Evolutionary conservation across 2,888 invertebrate genomes (phyloP), one percentile per base, ranked within the genome.

Genomic region (Brassicogethes aeneus): DNA sequence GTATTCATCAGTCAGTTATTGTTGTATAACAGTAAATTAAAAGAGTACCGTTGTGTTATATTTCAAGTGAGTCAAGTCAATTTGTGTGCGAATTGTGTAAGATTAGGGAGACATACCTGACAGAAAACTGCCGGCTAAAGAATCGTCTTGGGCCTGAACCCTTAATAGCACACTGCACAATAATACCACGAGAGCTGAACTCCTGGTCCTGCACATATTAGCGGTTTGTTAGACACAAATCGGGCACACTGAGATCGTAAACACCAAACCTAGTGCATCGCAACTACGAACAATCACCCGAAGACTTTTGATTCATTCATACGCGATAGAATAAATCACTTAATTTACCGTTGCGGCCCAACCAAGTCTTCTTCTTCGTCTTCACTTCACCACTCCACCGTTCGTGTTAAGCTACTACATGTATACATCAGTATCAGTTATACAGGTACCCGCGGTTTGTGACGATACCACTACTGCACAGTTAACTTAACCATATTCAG

Each of bases 41-140:
- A 14, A 30, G 41, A 48, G 41, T 23, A 23, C 23, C 23, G 23
- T 23, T 23, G 23, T n/a, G n/a, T n/a, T n/a, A n/a, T n/a, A n/a
- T n/a, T n/a, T n/a, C n/a, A n/a, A n/a, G n/a, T n/a, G n/a, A n/a
- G n/a, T n/a, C n/a, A n/a, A n/a, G n/a, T n/a, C n/a, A n/a, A n/a
- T n/a, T n/a, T n/a, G n/a, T n/a, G n/a, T n/a, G n/a, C n/a, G n/a
- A n/a, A n/a, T n/a, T n/a, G n/a, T 2, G 1, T 32, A 38, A 46
- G 30, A 37, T 36, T 44, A 46, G 38, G 42, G 38, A 34, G 32
- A 37, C 14, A 49, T 72, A 87, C 87, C 87, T 69, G 87, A 85
- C 41, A 89, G 72, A 66, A 88, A 84, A 60, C 85, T 85, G 59
- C 85, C 83, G 46, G 87, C 84, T 61, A 88, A 73, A 37, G 86